These are phyloP conservation scores for Scomberomorus guttatus DNA, from an alignment of 2,797 vertebrate genomes.

Conservation along the genomic window DNA sequence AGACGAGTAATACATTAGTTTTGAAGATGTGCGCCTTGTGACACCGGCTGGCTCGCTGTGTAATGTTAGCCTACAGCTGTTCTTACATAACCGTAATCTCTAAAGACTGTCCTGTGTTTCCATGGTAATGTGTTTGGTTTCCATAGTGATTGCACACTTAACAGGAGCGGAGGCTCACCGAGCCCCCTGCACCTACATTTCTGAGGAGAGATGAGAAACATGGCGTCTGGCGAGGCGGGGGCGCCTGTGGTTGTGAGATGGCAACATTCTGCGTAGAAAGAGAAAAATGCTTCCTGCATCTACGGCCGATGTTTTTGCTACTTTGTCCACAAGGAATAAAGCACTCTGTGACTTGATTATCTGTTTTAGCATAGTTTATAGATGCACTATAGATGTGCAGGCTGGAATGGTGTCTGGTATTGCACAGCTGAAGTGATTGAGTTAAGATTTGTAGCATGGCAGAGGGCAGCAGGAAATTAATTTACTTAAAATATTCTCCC, in stretches of 20 bases:
- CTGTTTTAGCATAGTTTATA: constrained; percentile 10
- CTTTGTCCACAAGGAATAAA: constrained; percentile 19
- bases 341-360: neutral
- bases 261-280: neutral
- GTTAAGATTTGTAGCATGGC: constrained; percentile 11
- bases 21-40: constrained; percentile 28
- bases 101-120: constrained; percentile 76
- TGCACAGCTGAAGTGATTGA: constrained; percentile 24
- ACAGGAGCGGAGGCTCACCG: constrained; percentile 51
- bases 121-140: constrained; percentile 82
- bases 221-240: constrained; percentile 31
- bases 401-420: neutral
- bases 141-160: constrained; percentile 76
- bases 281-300: constrained; percentile 12
- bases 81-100: constrained; percentile 77
- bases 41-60: constrained; percentile 32
- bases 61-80: constrained; percentile 64
- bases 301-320: neutral
- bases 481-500: constrained; percentile 8
- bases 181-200: constrained; percentile 55
- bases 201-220: constrained; percentile 43
- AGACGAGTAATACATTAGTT: constrained; percentile 31
- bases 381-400: constrained; percentile 1
- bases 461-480: constrained; percentile 22
- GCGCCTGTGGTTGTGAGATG: constrained; percentile 15